These are phyloP conservation scores for Bos taurus DNA, from an alignment of 2,113 vertebrate species.

Conservation along the genomic window ARS-UCD2.0 NC_037338.1:63757501-63758000, in stretches of 20 bases:
- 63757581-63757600: background rate
- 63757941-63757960: background rate
- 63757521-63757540: background rate
- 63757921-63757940: background rate
- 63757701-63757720: fast-evolving
- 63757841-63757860: background rate
- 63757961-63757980: background rate
- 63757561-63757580: background rate
- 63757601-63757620: background rate
- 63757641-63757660: background rate
- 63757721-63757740: fast-evolving
- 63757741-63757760: background rate
- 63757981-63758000: background rate
- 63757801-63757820: background rate
- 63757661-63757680: background rate
- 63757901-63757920: background rate
- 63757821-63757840: background rate
- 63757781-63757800: background rate
- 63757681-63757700: fast-evolving
- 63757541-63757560: background rate
- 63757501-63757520: background rate
- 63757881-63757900: background rate
- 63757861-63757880: background rate
- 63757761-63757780: background rate
- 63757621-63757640: background rate